These are phyloP conservation scores for Pithys albifrons DNA, from an alignment of 2,113 vertebrate genomes.

Conservation along the genomic window DNA sequence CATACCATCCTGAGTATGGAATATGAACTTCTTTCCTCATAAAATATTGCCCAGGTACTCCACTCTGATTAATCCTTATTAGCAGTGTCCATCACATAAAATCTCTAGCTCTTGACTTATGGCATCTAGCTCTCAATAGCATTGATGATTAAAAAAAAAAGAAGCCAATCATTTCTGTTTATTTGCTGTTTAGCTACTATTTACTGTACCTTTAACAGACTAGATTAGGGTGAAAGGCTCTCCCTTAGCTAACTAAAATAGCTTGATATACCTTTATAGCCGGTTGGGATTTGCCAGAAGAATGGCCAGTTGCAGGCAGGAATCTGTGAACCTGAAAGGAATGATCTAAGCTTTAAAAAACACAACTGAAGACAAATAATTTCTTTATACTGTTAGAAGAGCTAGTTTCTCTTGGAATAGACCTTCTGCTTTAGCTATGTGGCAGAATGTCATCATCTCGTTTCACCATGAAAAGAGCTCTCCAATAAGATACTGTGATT, in stretches of 20 bases:
- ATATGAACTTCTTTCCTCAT: background rate
- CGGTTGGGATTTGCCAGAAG: background rate
- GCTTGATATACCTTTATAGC: background rate
- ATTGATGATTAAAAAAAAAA: background rate
- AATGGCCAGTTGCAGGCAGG: background rate
- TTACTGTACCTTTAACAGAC: background rate
- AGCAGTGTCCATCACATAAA: background rate
- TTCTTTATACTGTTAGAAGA: background rate
- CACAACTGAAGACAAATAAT: background rate
- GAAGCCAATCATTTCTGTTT: background rate
- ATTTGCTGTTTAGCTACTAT: background rate
- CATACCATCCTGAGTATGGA: background rate
- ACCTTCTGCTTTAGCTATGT: background rate
- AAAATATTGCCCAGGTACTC: background rate
- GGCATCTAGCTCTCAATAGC: background rate
- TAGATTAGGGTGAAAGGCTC: background rate
- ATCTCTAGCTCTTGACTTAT: background rate
- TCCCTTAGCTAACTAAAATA: background rate
- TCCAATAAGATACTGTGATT: background rate
- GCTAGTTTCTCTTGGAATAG: background rate
- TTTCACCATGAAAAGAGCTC: background rate
- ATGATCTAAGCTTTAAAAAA: background rate
- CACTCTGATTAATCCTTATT: background rate
- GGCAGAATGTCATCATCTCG: background rate
- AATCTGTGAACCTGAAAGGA: background rate